Conservation (phyloP, 2,113 vertebrate genomes). For the Burhinus oedicnemus region DNA sequence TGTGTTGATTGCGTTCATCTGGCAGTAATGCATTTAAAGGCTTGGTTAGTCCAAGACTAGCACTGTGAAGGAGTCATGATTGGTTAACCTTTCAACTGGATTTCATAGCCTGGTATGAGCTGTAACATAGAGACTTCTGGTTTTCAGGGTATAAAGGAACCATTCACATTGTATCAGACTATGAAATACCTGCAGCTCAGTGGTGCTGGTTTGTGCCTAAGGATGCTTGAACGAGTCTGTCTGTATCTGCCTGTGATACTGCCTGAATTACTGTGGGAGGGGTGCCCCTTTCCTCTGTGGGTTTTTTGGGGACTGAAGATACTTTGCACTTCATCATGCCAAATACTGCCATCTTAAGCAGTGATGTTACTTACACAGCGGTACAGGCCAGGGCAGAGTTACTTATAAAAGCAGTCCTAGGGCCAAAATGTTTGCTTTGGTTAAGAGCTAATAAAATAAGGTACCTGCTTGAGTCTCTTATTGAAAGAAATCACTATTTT, state of each 20-base stretch:
- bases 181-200: background rate
- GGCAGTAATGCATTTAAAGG: background rate
- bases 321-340: background rate
- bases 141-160: background rate
- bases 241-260: background rate
- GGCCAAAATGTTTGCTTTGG: background rate
- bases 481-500: background rate
- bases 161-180: background rate
- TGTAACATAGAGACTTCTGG: background rate
- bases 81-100: background rate
- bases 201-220: background rate
- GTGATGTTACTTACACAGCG: background rate
- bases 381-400: background rate
- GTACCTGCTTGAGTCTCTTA: background rate
- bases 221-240: background rate
- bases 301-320: background rate
- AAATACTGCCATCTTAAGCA: background rate
- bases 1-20: background rate
- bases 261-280: background rate
- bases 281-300: accelerated
- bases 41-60: background rate
- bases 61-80: background rate
- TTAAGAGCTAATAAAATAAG: background rate
- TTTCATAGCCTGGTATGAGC: background rate
- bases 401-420: background rate